Percentiles rank a stretch among this genome's conserved stretches.
Evolutionary conservation across 2,113 vertebrate species (phyloP).

Genomic region (Rhinoptilus africanus): DNA sequence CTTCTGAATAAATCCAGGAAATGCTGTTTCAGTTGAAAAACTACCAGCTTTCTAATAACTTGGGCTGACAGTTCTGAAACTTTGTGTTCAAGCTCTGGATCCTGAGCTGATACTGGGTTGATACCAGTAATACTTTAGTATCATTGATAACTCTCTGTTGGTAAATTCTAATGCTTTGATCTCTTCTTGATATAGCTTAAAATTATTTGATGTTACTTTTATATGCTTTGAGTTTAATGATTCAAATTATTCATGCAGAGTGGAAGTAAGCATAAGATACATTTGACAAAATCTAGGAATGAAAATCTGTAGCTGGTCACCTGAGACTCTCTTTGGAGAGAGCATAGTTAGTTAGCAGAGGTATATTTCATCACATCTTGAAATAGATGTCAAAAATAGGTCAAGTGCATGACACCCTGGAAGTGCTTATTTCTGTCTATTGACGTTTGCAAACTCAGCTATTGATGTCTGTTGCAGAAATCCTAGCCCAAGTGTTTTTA

Average conservation of each 20-base stretch:
- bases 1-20: not conserved
- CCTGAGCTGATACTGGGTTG: not conserved
- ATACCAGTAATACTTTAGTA: not conserved
- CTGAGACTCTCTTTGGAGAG: not conserved
- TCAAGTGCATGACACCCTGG: conserved; percentile 6
- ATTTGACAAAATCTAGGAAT: not conserved
- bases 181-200: not conserved
- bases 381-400: not conserved
- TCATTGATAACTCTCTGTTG: not conserved
- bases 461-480: conserved; percentile 14
- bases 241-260: not conserved
- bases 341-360: not conserved
- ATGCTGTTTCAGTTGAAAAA: not conserved
- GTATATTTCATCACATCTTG: not conserved
- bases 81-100: not conserved
- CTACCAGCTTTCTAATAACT: not conserved
- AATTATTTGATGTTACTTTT: not conserved
- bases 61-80: not conserved
- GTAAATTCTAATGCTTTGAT: not conserved
- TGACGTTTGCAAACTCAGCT: not conserved
- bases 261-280: not conserved
- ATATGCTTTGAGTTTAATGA: not conserved
- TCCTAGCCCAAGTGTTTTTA: not conserved
- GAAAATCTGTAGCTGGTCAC: not conserved
- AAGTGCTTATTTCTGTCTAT: not conserved